Evolutionary conservation across 2,888 invertebrate species (phyloP).

Genomic region (Mythimna impura): DNA sequence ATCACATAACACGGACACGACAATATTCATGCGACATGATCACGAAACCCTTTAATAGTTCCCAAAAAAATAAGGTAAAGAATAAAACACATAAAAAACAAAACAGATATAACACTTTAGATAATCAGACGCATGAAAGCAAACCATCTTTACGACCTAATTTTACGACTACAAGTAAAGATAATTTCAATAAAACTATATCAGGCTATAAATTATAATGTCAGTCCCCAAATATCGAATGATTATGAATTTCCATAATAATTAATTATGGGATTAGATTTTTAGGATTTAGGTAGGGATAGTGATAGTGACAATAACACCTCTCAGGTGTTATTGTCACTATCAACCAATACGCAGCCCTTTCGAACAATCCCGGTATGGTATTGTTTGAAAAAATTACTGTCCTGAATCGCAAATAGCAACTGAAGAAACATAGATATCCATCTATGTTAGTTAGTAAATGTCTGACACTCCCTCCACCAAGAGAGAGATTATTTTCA

Average conservation of each 20-base stretch:
- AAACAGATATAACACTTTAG: slow-evolving; percentile 24
- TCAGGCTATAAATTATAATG: slow-evolving; percentile 22
- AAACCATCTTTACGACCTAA: slow-evolving; percentile 37
- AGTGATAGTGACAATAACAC: neutral
- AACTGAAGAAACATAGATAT: too few species aligned
- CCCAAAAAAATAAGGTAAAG: neutral
- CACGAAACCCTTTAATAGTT: neutral
- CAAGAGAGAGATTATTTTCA: neutral
- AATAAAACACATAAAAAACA: neutral
- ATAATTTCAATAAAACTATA: slow-evolving; percentile 31
- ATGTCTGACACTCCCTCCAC: too few species aligned
- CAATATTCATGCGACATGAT: slow-evolving; percentile 1
- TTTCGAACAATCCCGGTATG: too few species aligned
- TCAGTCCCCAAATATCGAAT: neutral
- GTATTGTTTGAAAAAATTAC: too few species aligned
- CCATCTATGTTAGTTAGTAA: too few species aligned
- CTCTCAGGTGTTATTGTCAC: neutral
- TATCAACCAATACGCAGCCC: neutral
- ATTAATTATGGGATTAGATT: slow-evolving; percentile 7
- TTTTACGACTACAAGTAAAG: slow-evolving; percentile 12
- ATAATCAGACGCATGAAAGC: neutral
- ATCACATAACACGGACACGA: slow-evolving; percentile 20
- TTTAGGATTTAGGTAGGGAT: too few species aligned
- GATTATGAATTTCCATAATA: slow-evolving; percentile 1
- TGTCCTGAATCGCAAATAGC: too few species aligned